Conservation (phyloP, 2,888 invertebrate species). For the Allophyes oxyacanthae region DNA sequence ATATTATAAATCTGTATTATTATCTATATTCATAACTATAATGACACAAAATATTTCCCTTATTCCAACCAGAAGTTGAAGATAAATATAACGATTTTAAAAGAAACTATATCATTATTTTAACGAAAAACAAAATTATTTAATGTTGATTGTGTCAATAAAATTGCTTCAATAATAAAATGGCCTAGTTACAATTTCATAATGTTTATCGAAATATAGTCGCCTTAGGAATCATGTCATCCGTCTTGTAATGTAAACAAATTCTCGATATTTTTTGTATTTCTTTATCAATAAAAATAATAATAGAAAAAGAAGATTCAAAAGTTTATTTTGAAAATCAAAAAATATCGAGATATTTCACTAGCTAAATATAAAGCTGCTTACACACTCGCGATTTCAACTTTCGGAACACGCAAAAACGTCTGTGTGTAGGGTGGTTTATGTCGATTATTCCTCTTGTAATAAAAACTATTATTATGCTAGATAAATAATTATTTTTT, state of each 20-base stretch:
- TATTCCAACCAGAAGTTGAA: background rate
- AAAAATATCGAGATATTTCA: constrained; percentile 43
- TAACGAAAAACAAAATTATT: constrained; percentile 5
- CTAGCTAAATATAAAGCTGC: constrained; percentile 55
- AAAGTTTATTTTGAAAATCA: constrained; percentile 1
- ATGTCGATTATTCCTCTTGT: constrained; percentile 60
- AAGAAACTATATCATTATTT: background rate
- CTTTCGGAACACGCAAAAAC: constrained; percentile 49
- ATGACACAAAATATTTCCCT: too few relatives aligned
- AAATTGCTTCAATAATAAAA: constrained; percentile 49
- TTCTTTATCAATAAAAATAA: background rate
- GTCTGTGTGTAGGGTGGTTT: constrained; percentile 60
- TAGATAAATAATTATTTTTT: constrained; percentile 86
- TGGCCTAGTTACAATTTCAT: constrained; percentile 53
- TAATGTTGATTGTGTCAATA: constrained; percentile 26
- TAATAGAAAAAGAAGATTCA: too few relatives aligned
- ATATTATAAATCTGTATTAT: too few relatives aligned
- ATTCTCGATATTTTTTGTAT: constrained; percentile 40
- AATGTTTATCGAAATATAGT: constrained; percentile 56
- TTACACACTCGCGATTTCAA: constrained; percentile 60
- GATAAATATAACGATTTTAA: constrained; percentile 9
- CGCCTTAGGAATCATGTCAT: constrained; percentile 69
- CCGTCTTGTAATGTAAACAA: constrained; percentile 68
- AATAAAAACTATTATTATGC: constrained; percentile 70
- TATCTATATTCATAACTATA: too few relatives aligned